Conservation (phyloP, 37 sponge, comb jelly and placozoan species). For the Oopsacas minuta region DNA sequence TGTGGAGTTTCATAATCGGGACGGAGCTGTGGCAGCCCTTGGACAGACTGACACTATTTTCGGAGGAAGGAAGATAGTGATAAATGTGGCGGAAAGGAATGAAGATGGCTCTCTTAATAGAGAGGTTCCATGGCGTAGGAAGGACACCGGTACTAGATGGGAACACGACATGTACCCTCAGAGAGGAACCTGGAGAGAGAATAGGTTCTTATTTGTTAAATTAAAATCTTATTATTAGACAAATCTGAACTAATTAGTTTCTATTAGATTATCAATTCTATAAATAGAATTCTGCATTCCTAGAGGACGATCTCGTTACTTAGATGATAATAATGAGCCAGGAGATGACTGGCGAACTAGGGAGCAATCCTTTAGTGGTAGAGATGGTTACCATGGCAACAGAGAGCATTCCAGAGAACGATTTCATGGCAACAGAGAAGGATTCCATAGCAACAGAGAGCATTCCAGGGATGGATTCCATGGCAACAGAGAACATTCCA, state of each 20-base stretch:
- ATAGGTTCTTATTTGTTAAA: too few relatives aligned
- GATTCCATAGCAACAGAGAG: too few relatives aligned
- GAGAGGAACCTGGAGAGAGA: not conserved
- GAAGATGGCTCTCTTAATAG: not conserved
- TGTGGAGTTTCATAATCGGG: not conserved
- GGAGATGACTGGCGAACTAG: not conserved
- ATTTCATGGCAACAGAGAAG: too few relatives aligned
- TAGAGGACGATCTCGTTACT: not conserved
- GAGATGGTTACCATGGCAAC: too few relatives aligned
- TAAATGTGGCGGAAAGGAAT: constrained; percentile 16
- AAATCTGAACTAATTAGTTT: too few relatives aligned
- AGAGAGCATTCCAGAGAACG: too few relatives aligned
- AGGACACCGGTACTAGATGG: not conserved
- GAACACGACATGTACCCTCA: not conserved
- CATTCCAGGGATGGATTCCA: too few relatives aligned
- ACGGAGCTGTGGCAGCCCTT: not conserved
- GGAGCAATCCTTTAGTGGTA: too few relatives aligned
- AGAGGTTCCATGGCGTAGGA: not conserved
- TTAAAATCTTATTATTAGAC: too few relatives aligned
- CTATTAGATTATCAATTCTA: too few relatives aligned
- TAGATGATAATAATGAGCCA: not conserved
- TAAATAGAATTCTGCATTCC: too few relatives aligned
- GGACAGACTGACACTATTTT: constrained; percentile 14
- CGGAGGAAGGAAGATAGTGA: constrained; percentile 3
- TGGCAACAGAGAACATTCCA: too few relatives aligned